phyloP scores from a whole-genome alignment of 2,113 vertebrate species.

The Setophaga kirtlandii region DNA sequence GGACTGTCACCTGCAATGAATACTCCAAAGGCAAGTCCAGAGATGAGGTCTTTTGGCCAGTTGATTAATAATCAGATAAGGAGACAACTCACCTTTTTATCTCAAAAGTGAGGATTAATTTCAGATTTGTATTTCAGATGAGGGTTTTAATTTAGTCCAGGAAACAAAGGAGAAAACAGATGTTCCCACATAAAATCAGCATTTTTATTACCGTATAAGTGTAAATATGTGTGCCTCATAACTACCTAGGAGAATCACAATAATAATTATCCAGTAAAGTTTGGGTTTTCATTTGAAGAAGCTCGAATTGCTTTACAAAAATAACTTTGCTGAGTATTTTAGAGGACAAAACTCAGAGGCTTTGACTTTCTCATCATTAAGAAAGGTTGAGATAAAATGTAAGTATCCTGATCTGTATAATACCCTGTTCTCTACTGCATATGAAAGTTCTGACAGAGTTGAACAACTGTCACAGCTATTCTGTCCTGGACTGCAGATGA shows the following conservation, averaged over 20 bases:
- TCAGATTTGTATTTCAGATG: neutral
- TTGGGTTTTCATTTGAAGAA: neutral
- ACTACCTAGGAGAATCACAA: neutral
- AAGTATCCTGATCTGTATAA: neutral
- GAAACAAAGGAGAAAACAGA: constrained; percentile 26
- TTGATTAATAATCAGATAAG: neutral
- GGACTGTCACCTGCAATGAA: neutral
- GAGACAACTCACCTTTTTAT: neutral
- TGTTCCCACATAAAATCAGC: neutral
- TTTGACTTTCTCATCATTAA: neutral
- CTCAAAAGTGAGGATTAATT: constrained; percentile 6
- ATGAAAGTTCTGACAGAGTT: neutral
- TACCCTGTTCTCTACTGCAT: neutral
- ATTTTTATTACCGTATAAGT: neutral
- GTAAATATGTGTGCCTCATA: neutral
- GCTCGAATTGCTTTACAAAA: neutral
- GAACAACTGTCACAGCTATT: neutral
- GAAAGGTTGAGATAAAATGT: neutral
- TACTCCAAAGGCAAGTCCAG: neutral
- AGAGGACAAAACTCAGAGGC: neutral
- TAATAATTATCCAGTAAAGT: neutral
- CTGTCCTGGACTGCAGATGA: neutral
- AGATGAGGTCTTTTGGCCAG: neutral
- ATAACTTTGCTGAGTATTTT: neutral
- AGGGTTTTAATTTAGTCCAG: neutral